A percentile compares a stretch with the other conserved stretches of the same genome.
Evolutionary conservation across 2,888 invertebrate genomes (phyloP).

Genomic region (Pyrrhosoma nymphula): DNA sequence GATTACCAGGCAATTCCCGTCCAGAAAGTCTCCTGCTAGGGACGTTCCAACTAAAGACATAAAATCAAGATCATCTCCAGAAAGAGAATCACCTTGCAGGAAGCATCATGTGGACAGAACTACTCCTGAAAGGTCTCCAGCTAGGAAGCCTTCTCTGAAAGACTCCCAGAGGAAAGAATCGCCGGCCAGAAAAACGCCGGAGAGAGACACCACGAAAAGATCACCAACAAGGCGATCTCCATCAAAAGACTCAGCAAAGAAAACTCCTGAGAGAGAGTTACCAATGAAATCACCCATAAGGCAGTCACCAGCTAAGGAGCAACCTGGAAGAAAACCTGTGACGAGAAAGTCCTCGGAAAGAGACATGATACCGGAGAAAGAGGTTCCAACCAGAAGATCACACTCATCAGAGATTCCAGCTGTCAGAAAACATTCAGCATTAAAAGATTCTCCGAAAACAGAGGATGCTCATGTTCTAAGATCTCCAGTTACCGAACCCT

Average conservation of each 20-base stretch:
- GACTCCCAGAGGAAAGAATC: constrained; percentile 74
- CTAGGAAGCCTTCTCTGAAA: constrained; percentile 68
- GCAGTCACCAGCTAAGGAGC: constrained; percentile 73
- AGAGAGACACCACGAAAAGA: not conserved
- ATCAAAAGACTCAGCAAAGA: constrained; percentile 72
- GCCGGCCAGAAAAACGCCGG: constrained; percentile 76
- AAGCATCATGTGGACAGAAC: constrained; percentile 74
- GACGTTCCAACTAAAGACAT: not conserved
- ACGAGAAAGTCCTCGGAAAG: constrained; percentile 60
- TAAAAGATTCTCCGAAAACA: constrained; percentile 39
- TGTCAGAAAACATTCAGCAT: not conserved
- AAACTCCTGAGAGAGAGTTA: constrained; percentile 59
- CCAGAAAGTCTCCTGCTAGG: constrained; percentile 29
- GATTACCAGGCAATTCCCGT: not conserved
- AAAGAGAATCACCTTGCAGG: constrained; percentile 1
- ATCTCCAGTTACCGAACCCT: constrained; percentile 37
- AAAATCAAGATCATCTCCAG: not conserved
- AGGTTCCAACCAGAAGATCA: constrained; percentile 58
- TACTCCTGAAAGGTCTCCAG: constrained; percentile 78
- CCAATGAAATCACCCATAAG: constrained; percentile 72
- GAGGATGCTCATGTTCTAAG: not conserved
- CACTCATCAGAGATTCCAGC: constrained; percentile 56
- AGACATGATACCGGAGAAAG: constrained; percentile 63
- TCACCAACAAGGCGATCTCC: constrained; percentile 34
- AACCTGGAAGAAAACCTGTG: constrained; percentile 69